Conservation (phyloP, 1,140 invertebrate genomes). For the Drosophila sucinea region DNA sequence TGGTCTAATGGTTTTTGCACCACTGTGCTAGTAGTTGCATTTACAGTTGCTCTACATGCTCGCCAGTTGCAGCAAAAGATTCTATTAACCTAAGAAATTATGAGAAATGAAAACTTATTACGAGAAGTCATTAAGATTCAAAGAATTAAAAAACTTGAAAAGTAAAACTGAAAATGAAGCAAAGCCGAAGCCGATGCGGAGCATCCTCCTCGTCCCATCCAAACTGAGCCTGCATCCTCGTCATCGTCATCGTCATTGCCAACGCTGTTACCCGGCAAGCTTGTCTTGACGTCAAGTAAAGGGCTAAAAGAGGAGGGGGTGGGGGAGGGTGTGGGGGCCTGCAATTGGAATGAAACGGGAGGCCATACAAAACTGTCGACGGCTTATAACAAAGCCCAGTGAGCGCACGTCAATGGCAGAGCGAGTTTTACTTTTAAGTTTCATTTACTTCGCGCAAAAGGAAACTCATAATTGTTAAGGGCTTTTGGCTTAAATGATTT, state of each 20-base stretch:
- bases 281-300: constrained; percentile 10
- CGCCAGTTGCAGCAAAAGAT: constrained; percentile 62
- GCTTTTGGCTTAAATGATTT: constrained; percentile 61
- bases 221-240: constrained; percentile 18
- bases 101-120: constrained; percentile 83
- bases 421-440: constrained; percentile 56
- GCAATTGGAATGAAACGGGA: constrained; percentile 25
- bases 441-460: constrained; percentile 64
- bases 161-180: constrained; percentile 71
- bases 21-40: constrained; percentile 43
- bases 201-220: background rate
- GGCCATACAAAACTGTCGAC: constrained; percentile 65
- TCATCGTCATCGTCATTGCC: constrained; percentile 9
- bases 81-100: constrained; percentile 83
- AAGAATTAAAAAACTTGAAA: constrained; percentile 82
- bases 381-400: constrained; percentile 58
- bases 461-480: constrained; percentile 75
- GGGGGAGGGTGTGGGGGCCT: background rate
- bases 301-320: constrained; percentile 7
- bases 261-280: constrained; percentile 10
- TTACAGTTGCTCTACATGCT: constrained; percentile 50
- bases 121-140: constrained; percentile 83
- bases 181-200: constrained; percentile 33
- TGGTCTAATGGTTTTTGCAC: background rate
- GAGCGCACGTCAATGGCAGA: constrained; percentile 54